Conservation (phyloP, 2,888 invertebrate species). For the Hirtodrosophila trivittata region DNA sequence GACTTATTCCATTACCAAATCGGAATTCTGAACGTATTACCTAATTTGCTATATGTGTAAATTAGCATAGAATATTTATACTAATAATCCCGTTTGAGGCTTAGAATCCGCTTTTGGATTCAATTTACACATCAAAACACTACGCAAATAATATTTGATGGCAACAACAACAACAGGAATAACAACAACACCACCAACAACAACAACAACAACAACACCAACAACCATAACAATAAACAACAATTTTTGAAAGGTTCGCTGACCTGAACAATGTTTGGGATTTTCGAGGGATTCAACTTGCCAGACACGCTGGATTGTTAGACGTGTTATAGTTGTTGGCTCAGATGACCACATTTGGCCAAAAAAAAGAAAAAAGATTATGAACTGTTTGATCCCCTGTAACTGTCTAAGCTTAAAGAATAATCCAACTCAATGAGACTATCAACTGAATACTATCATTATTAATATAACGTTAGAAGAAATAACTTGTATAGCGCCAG, state of each 20-base stretch:
- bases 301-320: constrained; percentile 60
- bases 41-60: constrained; percentile 35
- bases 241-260: constrained; percentile 69
- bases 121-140: constrained; percentile 61
- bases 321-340: constrained; percentile 38
- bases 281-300: constrained; percentile 60
- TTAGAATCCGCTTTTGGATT: constrained; percentile 27
- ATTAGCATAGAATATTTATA: constrained; percentile 44
- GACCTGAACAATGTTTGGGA: constrained; percentile 70
- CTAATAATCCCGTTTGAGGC: constrained; percentile 47
- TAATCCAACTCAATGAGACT: too few relatives aligned
- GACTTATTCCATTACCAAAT: constrained; percentile 19
- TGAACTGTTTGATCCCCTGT: constrained; percentile 28
- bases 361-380: constrained; percentile 10
- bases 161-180: constrained; percentile 31
- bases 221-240: constrained; percentile 56
- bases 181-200: constrained; percentile 45
- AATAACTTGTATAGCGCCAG: too few relatives aligned
- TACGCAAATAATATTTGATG: constrained; percentile 19
- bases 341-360: constrained; percentile 71
- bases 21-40: constrained; percentile 31
- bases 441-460: too few relatives aligned
- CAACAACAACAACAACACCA: constrained; percentile 48
- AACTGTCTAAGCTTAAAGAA: too few relatives aligned
- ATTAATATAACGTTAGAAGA: too few relatives aligned